A percentile compares a stretch with the other conserved stretches of the same genome.
Evolutionary conservation across 2,113 vertebrate species (phyloP).

Genomic region (Alexandromys fortis): DNA sequence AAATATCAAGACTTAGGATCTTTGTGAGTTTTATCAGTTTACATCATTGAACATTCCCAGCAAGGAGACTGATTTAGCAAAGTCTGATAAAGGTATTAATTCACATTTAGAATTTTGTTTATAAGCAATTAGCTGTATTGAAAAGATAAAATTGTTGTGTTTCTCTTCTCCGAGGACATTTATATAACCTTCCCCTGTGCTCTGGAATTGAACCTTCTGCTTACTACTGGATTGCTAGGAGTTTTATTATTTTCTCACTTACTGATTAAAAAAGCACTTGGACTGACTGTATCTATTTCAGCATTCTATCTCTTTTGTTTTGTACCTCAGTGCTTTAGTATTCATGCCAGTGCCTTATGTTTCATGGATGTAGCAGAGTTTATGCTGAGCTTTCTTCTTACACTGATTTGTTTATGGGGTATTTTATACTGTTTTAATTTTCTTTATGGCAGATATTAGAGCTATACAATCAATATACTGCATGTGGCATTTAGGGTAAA

Average conservation of each 20-base stretch:
- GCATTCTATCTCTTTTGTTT: background rate
- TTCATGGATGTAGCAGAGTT: background rate
- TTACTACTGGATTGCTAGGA: background rate
- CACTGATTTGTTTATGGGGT: background rate
- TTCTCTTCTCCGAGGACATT: background rate
- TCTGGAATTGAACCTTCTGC: background rate
- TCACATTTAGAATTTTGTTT: background rate
- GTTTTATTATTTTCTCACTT: background rate
- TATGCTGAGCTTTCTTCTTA: background rate
- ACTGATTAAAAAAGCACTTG: background rate
- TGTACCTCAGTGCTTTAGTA: background rate
- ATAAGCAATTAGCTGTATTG: background rate
- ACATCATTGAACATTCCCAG: background rate
- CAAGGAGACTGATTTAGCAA: background rate
- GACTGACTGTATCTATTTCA: background rate
- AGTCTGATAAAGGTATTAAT: background rate
- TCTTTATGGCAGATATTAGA: background rate
- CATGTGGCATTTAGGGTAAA: background rate
- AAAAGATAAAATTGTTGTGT: background rate
- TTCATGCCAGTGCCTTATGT: background rate
- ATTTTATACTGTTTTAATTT: background rate
- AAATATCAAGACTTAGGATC: background rate
- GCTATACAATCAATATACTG: background rate
- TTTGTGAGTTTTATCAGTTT: background rate
- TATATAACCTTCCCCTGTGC: background rate